Conservation (phyloP, 2,797 vertebrate species). For the Steatocranus sp. region DNA sequence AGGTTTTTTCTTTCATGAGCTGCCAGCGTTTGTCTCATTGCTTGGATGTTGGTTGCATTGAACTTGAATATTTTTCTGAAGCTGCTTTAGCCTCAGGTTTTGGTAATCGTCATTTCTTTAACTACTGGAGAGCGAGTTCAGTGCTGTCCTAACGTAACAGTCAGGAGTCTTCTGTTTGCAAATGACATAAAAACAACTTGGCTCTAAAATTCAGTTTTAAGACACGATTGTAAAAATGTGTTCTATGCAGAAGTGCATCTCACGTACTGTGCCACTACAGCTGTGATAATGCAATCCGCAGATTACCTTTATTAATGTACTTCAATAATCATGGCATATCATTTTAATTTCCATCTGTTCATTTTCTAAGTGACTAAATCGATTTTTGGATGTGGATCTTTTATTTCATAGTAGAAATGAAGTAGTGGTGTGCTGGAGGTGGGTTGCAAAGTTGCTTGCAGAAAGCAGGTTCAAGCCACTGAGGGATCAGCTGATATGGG, state of each 20-base stretch:
- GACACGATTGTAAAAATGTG: neutral
- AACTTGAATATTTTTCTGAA: neutral
- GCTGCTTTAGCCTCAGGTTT: neutral
- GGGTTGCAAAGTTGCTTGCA: neutral
- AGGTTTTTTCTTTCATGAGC: neutral
- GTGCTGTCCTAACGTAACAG: neutral
- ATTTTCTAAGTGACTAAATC: neutral
- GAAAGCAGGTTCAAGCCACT: neutral
- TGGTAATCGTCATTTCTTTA: neutral
- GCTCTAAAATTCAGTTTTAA: neutral
- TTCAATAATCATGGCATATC: rapidly evolving
- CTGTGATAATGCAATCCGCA: neutral
- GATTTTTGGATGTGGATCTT: neutral
- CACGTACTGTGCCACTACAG: neutral
- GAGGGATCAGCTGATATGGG: neutral
- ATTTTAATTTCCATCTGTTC: neutral
- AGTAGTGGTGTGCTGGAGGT: neutral
- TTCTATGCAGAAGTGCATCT: neutral
- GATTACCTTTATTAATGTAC: neutral
- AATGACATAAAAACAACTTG: neutral
- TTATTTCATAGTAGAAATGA: neutral
- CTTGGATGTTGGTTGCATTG: neutral
- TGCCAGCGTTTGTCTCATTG: neutral
- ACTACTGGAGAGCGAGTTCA: neutral
- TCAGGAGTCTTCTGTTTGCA: neutral